Conservation (phyloP, 2,113 vertebrate genomes). For the Melanerpes formicivorus region DNA sequence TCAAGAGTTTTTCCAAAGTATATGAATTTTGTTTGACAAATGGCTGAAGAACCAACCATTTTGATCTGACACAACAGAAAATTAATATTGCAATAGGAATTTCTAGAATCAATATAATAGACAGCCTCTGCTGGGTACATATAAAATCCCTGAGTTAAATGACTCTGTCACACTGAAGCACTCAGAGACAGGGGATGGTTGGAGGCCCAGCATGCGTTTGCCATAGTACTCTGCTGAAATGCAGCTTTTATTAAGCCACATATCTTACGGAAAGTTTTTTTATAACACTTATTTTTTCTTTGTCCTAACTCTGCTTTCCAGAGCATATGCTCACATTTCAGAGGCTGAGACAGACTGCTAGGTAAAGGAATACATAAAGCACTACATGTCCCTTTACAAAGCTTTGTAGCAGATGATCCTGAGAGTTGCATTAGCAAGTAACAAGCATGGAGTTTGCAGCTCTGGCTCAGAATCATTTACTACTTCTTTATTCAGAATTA, state of each 20-base stretch:
- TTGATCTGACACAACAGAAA: slow-evolving; percentile 20
- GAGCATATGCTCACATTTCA: not conserved
- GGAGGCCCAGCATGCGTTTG: slow-evolving; percentile 39
- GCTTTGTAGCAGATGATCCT: not conserved
- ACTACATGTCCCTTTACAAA: not conserved
- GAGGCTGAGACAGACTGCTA: not conserved
- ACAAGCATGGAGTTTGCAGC: not conserved
- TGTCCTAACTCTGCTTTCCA: slow-evolving; percentile 14
- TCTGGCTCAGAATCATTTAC: not conserved
- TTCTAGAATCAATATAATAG: slow-evolving; percentile 51
- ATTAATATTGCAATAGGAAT: slow-evolving; percentile 47
- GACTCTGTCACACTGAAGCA: slow-evolving; percentile 19
- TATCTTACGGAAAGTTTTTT: slow-evolving; percentile 33
- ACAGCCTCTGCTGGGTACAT: slow-evolving; percentile 22
- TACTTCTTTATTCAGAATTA: slow-evolving; percentile 9
- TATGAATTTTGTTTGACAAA: slow-evolving; percentile 28
- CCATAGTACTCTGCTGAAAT: slow-evolving; percentile 7
- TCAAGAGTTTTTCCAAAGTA: slow-evolving; percentile 14
- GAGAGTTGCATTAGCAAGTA: not conserved
- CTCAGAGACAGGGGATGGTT: not conserved
- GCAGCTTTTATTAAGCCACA: slow-evolving; percentile 53
- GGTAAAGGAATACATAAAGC: not conserved
- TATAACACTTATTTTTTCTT: slow-evolving; percentile 19
- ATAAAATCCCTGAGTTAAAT: slow-evolving; percentile 47
- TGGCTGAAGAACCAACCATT: not conserved